Conservation (phyloP, 1,140 invertebrate species). For the Mizuhopecten yessoensis region DNA sequence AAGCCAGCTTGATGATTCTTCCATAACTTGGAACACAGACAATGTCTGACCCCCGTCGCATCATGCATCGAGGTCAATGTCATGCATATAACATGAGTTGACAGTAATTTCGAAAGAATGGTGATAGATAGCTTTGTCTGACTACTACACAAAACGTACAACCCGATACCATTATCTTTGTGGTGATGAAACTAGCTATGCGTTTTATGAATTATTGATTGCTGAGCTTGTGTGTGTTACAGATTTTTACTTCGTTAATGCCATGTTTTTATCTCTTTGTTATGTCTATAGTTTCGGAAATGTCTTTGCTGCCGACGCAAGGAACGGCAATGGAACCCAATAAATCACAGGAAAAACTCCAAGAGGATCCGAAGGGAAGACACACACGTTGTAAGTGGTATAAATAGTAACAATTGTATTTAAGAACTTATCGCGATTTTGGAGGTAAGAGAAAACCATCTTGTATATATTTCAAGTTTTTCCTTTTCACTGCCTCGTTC, state of each 20-base stretch:
- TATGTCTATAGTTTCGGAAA: constrained; percentile 1
- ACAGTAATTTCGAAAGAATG: too few relatives aligned
- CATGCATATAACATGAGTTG: too few relatives aligned
- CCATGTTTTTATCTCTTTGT: not conserved
- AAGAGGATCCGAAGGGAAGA: constrained; percentile 37
- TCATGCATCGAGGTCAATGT: too few relatives aligned
- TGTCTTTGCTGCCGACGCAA: not conserved
- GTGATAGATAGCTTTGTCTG: not conserved
- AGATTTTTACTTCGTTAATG: not conserved
- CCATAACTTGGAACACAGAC: too few relatives aligned
- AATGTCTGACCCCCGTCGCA: too few relatives aligned
- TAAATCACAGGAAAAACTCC: constrained; percentile 10
- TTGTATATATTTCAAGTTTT: too few relatives aligned
- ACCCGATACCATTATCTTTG: not conserved
- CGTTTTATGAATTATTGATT: not conserved
- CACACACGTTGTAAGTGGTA: not conserved
- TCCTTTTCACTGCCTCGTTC: too few relatives aligned
- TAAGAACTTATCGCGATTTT: too few relatives aligned
- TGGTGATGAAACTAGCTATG: not conserved
- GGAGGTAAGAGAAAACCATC: too few relatives aligned
- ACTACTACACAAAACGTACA: not conserved
- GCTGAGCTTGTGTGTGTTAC: not conserved
- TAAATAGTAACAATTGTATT: too few relatives aligned
- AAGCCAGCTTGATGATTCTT: too few relatives aligned
- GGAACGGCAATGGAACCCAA: not conserved